Conservation (phyloP, 2,888 invertebrate species). For the Lithophane ornitopus region DNA sequence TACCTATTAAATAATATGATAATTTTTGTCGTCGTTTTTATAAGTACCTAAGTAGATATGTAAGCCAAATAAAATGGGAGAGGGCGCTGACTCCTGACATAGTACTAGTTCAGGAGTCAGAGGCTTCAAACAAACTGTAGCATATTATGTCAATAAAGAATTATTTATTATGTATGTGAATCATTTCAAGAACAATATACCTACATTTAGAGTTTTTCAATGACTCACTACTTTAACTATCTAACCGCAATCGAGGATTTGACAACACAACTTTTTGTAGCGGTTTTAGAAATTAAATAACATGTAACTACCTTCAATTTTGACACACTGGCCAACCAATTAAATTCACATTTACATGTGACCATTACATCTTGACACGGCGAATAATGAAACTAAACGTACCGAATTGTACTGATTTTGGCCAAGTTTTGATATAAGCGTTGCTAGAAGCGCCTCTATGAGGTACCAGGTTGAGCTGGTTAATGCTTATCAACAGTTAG, state of each 20-base stretch:
- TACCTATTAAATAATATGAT: neutral
- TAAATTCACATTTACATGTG: slow-evolving; percentile 33
- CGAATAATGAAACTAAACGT: neutral
- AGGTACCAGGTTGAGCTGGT: slow-evolving; percentile 26
- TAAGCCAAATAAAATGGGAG: no score
- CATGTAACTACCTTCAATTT: slow-evolving; percentile 31
- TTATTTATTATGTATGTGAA: no score
- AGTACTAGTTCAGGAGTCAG: no score
- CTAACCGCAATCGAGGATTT: neutral
- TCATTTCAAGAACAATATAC: slow-evolving; percentile 6
- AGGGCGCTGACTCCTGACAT: no score
- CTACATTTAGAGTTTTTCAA: neutral
- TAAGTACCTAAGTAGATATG: no score
- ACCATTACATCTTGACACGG: slow-evolving; percentile 20
- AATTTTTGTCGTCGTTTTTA: neutral
- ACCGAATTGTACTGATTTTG: neutral
- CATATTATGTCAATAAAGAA: no score
- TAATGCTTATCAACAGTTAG: slow-evolving; percentile 49
- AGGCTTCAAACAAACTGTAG: no score
- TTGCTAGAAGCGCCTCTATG: neutral
- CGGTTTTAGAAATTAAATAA: slow-evolving; percentile 32
- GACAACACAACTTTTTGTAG: slow-evolving; percentile 8
- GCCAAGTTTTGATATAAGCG: neutral
- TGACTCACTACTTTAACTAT: slow-evolving; percentile 24
- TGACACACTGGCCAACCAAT: slow-evolving; percentile 46